Base-by-base conservation (phyloP, 2,888 invertebrate genomes). In the Keiferia lycopersicella region DNA sequence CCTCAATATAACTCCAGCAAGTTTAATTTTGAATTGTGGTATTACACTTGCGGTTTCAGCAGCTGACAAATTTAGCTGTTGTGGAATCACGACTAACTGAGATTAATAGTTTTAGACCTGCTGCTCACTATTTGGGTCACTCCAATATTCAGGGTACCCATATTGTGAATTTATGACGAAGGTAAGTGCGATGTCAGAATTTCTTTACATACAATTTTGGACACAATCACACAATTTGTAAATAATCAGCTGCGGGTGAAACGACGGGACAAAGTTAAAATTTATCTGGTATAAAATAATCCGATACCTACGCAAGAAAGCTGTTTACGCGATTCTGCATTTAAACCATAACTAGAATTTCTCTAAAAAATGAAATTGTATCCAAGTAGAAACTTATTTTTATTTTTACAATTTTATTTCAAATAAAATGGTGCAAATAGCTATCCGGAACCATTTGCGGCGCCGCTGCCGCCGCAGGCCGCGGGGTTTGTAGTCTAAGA, bases 401-500 rank as follows among this genome's bases (percentile, higher is more conserved):
- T 60, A 14, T 53, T 59, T 61, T 62, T 16, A 61, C 38, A 61
- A 66, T 66, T 67, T 73, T 69, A 74, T 72, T 71, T 71, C 67
- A 69, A 63, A 67, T 66, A 26, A 26, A 30, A 67, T 64, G 60
- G 68, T 67, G 68, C 69, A 68, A 73, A 72, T 70, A 72, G 68
- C 38, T 48, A 62, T 66, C 69, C 71, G 74, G 72, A 74, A 73
- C 73, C 69, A 71, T 72, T 72, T 73, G 71, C 66, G 74, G 70
- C 51, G 26, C 61, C 63, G 39, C 20, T 22, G 51, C 62, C 16
- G 45, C 75, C 64, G 75, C 34, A 8, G 10, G 34, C 76, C 77
- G 68, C 70, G 66, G 76, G 79, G 77, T 26, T 26, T 26, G 26
- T 26, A 26, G 6, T 2, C 26, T 26, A 26, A 6, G 26, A 26